A percentile compares a stretch with the other conserved stretches of the same genome.
These are phyloP conservation scores for Cervus canadensis DNA, from an alignment of 2,113 vertebrate species.

Conservation along the genomic window DNA sequence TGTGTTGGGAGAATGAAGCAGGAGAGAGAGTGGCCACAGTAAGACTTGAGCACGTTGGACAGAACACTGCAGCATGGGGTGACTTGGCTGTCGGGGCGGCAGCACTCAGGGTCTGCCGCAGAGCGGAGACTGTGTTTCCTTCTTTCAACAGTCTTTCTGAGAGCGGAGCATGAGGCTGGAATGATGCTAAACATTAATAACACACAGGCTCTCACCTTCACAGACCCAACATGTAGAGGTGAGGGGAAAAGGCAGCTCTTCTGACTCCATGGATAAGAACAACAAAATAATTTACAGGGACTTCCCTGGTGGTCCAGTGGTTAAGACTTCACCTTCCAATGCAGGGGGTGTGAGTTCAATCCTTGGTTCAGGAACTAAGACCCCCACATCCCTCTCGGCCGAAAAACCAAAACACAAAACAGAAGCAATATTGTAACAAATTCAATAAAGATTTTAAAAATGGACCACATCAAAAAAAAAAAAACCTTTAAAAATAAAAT, in stretches of 20 bases:
- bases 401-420: background rate
- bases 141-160: background rate
- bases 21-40: background rate
- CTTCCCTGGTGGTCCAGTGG: background rate
- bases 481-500: background rate
- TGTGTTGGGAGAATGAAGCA: background rate
- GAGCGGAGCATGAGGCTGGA: fast-evolving
- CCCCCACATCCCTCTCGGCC: background rate
- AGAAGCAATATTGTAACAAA: background rate
- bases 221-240: background rate
- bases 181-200: background rate
- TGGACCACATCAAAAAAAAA: background rate
- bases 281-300: background rate
- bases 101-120: fast-evolving
- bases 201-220: background rate
- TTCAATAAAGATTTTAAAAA: background rate
- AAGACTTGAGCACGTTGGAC: background rate
- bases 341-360: background rate
- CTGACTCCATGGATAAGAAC: background rate
- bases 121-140: background rate
- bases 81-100: too few species aligned
- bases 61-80: background rate
- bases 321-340: background rate
- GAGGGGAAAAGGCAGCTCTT: background rate
- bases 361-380: background rate